Conservation (phyloP, 2,888 invertebrate species). For the Coenonympha glycerion region DNA sequence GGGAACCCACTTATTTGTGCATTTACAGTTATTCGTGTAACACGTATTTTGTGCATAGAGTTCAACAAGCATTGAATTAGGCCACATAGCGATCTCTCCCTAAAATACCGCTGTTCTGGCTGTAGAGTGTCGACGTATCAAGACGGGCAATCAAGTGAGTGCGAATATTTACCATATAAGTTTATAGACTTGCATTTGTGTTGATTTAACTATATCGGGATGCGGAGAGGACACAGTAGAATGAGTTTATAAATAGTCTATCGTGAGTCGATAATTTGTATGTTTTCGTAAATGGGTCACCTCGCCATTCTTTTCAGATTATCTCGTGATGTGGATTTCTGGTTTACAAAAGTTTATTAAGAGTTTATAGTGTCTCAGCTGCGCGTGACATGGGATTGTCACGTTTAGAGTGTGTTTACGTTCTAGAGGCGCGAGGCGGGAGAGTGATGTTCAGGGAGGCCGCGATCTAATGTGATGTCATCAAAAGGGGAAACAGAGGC, state of each 20-base stretch:
- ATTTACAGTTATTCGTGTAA: conserved; percentile 76
- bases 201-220: conserved; percentile 29
- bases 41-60: conserved; percentile 77
- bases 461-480: conserved; percentile 74
- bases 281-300: conserved; percentile 76
- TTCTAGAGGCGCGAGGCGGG: conserved; percentile 64
- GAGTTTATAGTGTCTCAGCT: conserved; percentile 23
- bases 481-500: conserved; percentile 76
- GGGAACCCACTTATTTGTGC: conserved; percentile 60
- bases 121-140: conserved; percentile 78
- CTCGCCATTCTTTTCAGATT: conserved; percentile 71
- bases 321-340: conserved; percentile 53
- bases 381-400: conserved; percentile 16
- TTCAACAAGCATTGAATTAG: conserved; percentile 74
- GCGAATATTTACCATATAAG: conserved; percentile 41
- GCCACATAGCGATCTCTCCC: conserved; percentile 78
- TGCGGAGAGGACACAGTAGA: conserved; percentile 43
- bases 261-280: conserved; percentile 67
- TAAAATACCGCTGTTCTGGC: conserved; percentile 77
- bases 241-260: conserved; percentile 56
- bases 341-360: conserved; percentile 33
- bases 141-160: conserved; percentile 60
- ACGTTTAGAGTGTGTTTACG: conserved; percentile 33
- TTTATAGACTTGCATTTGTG: conserved; percentile 31
- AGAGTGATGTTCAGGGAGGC: conserved; percentile 70